Evolutionary conservation across 2,797 vertebrate species (phyloP).

Genomic region (Danio kyathit): DNA sequence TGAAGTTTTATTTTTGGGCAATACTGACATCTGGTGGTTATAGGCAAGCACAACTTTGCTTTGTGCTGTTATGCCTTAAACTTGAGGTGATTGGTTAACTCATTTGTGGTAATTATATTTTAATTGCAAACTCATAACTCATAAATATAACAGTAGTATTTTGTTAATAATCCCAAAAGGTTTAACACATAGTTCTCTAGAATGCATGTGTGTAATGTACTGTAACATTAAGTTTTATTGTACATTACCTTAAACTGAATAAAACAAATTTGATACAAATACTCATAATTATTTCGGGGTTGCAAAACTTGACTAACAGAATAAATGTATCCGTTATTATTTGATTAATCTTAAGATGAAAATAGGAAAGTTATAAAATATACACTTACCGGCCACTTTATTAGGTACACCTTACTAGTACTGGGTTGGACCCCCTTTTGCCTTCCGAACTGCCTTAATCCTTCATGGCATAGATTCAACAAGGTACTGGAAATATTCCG

Average conservation of each 20-base stretch:
- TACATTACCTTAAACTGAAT: too few relatives aligned
- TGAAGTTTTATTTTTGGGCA: slow-evolving; percentile 41
- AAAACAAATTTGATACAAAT: too few relatives aligned
- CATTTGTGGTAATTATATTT: neutral
- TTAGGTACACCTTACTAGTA: too few relatives aligned
- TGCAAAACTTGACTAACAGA: neutral
- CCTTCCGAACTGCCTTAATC: too few relatives aligned
- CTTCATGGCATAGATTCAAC: too few relatives aligned
- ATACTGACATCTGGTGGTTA: slow-evolving; percentile 70
- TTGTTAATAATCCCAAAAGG: neutral
- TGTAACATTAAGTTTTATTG: neutral
- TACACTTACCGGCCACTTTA: too few relatives aligned
- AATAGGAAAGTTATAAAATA: neutral
- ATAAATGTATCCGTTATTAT: neutral
- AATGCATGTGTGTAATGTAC: neutral
- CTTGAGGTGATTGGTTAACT: neutral
- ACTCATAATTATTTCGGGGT: too few relatives aligned
- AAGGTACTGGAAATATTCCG: too few relatives aligned
- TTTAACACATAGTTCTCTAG: neutral
- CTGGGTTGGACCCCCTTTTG: too few relatives aligned
- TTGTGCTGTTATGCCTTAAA: neutral
- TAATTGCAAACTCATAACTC: neutral
- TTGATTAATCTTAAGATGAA: neutral
- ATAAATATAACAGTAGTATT: neutral
- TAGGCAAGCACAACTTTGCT: neutral